Evolutionary conservation across 1,140 invertebrate genomes (phyloP).

Genomic region (Eriocheir sinensis): DNA sequence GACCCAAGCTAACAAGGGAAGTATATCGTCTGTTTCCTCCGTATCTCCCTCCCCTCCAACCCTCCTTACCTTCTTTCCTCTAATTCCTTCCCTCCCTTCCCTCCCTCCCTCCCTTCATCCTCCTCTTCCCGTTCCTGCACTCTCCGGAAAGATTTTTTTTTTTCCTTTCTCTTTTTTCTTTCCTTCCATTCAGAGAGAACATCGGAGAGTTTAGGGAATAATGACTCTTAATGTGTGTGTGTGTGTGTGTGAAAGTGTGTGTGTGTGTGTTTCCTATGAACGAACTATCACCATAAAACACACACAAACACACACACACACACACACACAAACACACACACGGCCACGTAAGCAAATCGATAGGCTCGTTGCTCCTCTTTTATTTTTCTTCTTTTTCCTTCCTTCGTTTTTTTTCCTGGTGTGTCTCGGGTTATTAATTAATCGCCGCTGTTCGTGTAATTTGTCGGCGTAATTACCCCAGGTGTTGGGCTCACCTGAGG

Average conservation of each 20-base stretch:
- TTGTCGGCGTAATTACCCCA: not conserved
- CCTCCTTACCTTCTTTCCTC: not conserved
- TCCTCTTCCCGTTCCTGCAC: not conserved
- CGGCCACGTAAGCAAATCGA: too few species aligned
- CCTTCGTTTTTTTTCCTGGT: not conserved
- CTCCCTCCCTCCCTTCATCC: conserved; percentile 42
- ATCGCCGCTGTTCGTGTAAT: not conserved
- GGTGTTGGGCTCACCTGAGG: not conserved
- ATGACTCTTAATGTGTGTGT: too few species aligned
- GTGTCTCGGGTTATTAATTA: not conserved
- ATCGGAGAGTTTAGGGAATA: too few species aligned
- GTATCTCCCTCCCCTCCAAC: not conserved
- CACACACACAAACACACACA: too few species aligned
- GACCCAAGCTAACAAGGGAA: too few species aligned
- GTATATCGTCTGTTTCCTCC: not conserved
- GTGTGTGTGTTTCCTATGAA: too few species aligned
- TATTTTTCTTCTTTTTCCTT: too few species aligned
- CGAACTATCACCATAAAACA: too few species aligned
- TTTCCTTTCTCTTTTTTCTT: not conserved
- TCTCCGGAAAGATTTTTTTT: not conserved
- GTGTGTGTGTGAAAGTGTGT: too few species aligned
- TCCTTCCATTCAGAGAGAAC: not conserved
- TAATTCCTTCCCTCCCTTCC: not conserved
- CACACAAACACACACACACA: too few species aligned
- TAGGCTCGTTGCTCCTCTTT: too few species aligned